Percentiles rank a stretch among this genome's conserved stretches.
These are phyloP conservation scores for Bicyclus anynana DNA, from an alignment of 1,140 invertebrate species.

Conservation along the genomic window DNA sequence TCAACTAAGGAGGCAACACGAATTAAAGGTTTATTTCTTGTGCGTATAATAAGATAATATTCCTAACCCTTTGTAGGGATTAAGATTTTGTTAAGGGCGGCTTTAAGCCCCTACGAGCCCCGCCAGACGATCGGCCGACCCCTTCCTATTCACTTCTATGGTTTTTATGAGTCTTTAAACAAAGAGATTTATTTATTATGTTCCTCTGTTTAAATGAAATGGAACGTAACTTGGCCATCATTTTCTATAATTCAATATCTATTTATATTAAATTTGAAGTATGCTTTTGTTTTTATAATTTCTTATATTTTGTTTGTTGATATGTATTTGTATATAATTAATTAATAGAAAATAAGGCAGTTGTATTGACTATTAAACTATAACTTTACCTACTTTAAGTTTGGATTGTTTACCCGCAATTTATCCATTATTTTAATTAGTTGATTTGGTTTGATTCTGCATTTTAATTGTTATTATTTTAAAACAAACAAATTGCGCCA, in stretches of 20 bases:
- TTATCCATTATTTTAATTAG: too few species aligned
- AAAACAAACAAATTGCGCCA: too few species aligned
- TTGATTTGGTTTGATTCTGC: too few species aligned
- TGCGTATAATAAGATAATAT: conserved; percentile 73
- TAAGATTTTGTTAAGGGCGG: conserved; percentile 75
- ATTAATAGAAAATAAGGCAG: too few species aligned
- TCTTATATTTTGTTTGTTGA: too few species aligned
- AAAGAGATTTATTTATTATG: conserved; percentile 12
- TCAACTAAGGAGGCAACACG: conserved; percentile 40
- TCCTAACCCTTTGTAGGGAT: conserved; percentile 74
- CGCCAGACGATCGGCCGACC: conserved; percentile 45
- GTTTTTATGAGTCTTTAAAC: conserved; percentile 49
- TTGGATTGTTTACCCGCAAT: too few species aligned
- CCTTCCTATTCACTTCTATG: conserved; percentile 57
- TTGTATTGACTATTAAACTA: too few species aligned
- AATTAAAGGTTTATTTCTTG: conserved; percentile 72
- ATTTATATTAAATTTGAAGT: background rate
- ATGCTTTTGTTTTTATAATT: background rate
- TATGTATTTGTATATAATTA: too few species aligned
- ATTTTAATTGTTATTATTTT: too few species aligned
- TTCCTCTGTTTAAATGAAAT: conserved; percentile 1
- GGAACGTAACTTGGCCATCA: background rate
- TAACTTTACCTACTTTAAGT: too few species aligned
- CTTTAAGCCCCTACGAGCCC: conserved; percentile 37
- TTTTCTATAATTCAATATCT: background rate